Conservation (phyloP, 2,797 vertebrate genomes). For the Diplodus puntazzo region DNA sequence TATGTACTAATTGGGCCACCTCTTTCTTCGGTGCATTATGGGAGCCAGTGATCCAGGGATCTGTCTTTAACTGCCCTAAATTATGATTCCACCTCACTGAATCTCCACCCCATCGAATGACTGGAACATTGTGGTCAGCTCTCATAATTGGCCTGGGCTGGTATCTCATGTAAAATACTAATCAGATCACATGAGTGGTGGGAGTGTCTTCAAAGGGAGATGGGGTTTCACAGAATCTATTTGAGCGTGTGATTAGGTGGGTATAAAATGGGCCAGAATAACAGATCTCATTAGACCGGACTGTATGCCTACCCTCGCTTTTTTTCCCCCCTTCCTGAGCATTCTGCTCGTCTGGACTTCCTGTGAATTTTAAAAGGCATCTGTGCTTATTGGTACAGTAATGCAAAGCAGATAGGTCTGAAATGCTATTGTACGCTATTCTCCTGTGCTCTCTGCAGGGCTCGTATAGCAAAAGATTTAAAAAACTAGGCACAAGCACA, state of each 20-base stretch:
- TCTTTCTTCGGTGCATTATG: slow-evolving; percentile 70
- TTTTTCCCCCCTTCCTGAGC: slow-evolving; percentile 56
- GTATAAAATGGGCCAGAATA: slow-evolving; percentile 75
- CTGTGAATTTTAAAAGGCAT: slow-evolving; percentile 71
- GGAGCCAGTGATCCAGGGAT: slow-evolving; percentile 69
- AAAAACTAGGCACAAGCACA: slow-evolving; percentile 14
- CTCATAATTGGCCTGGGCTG: slow-evolving; percentile 74
- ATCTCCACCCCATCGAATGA: slow-evolving; percentile 74
- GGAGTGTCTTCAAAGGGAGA: slow-evolving; percentile 76
- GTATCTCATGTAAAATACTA: slow-evolving; percentile 79
- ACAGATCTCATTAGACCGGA: slow-evolving; percentile 72
- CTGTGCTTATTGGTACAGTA: slow-evolving; percentile 63
- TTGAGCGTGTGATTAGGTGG: slow-evolving; percentile 78
- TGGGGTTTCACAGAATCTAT: slow-evolving; percentile 77
- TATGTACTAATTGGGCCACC: slow-evolving; percentile 77
- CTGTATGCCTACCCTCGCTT: slow-evolving; percentile 43
- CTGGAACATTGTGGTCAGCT: slow-evolving; percentile 79
- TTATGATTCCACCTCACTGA: slow-evolving; percentile 78
- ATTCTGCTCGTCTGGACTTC: slow-evolving; percentile 73
- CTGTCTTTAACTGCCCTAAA: slow-evolving; percentile 78
- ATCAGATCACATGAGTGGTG: slow-evolving; percentile 79
- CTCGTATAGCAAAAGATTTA: slow-evolving; percentile 7
- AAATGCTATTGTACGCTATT: slow-evolving; percentile 35
- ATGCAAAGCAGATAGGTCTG: slow-evolving; percentile 73
- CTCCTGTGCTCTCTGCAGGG: slow-evolving; percentile 18